phyloP scores from a whole-genome alignment of 2,888 invertebrate genomes.

The Gymnosoma rotundatum region DNA sequence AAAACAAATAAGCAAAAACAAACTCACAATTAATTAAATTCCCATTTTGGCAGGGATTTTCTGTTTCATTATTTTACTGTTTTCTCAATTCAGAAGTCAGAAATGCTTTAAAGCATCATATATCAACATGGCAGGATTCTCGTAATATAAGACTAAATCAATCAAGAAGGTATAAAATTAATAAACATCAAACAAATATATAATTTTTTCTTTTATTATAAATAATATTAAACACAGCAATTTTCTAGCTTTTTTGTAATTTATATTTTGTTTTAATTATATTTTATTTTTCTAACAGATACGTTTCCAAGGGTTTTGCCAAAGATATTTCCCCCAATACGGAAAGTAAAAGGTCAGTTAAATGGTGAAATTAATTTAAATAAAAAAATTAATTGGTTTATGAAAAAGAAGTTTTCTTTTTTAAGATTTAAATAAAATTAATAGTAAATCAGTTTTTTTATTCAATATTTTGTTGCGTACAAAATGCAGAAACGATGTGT shows the following conservation, averaged over 20 bases:
- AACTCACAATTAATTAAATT: constrained; percentile 50
- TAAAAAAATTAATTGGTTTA: not conserved
- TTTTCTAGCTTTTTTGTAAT: not conserved
- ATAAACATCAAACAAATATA: not conserved
- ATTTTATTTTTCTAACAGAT: constrained; percentile 73
- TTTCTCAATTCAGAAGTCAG: constrained; percentile 96
- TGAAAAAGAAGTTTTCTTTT: not conserved
- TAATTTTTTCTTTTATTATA: not conserved
- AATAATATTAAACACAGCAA: not conserved
- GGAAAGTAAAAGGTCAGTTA: constrained; percentile 89
- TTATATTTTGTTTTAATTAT: constrained; percentile 35
- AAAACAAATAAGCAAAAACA: not conserved
- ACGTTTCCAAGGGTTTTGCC: constrained; percentile 82
- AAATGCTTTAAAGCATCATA: constrained; percentile 90
- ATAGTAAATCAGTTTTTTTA: not conserved
- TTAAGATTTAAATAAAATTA: no score
- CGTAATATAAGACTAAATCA: constrained; percentile 81
- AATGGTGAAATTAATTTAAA: not conserved
- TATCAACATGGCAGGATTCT: constrained; percentile 81
- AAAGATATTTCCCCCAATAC: constrained; percentile 92
- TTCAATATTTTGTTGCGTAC: not conserved
- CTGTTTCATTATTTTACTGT: constrained; percentile 95
- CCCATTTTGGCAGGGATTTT: constrained; percentile 87
- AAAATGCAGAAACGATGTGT: no score
- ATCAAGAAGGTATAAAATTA: constrained; percentile 78